Percentiles rank a stretch among this genome's conserved stretches.
Evolutionary conservation across 2,113 vertebrate species (phyloP).

Genomic region (Ranitomeya variabilis): DNA sequence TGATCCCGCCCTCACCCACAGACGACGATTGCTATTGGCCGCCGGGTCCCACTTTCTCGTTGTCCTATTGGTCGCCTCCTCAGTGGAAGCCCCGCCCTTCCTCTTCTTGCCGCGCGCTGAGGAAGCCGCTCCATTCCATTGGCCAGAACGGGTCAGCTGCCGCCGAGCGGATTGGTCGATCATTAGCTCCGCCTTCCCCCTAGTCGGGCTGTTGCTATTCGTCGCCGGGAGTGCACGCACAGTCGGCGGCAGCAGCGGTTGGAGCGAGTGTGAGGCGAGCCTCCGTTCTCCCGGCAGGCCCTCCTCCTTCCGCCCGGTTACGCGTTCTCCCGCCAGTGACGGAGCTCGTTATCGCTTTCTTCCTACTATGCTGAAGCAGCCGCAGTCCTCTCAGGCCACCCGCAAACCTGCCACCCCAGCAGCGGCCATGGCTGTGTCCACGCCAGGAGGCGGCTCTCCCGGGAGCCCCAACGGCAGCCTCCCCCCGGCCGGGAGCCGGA

Average conservation of each 20-base stretch:
- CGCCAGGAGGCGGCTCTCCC: conserved; percentile 39
- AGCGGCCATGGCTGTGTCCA: conserved; percentile 44
- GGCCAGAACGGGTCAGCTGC: conserved; percentile 36
- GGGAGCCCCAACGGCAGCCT: conserved; percentile 51
- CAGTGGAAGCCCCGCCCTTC: not conserved
- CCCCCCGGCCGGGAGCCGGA: conserved; percentile 22
- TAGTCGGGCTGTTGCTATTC: not conserved
- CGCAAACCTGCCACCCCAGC: conserved; percentile 33
- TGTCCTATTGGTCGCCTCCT: not conserved
- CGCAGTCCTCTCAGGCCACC: conserved; percentile 8
- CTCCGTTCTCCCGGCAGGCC: conserved; percentile 11
- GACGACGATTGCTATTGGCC: not conserved
- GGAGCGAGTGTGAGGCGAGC: conserved; percentile 34
- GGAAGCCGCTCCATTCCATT: not conserved
- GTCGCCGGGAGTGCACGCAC: conserved; percentile 33
- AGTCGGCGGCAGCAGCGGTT: conserved; percentile 50
- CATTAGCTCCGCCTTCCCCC: not conserved
- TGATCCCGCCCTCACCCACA: not conserved
- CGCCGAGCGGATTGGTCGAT: not conserved
- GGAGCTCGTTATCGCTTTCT: not conserved
- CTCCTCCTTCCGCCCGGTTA: not conserved
- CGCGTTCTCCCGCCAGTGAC: not conserved
- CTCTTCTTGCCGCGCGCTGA: conserved; percentile 15
- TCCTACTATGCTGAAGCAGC: conserved; percentile 32
- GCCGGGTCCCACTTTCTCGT: not conserved